Conservation (phyloP, 2,888 invertebrate species). For the Ligdia adustata region DNA sequence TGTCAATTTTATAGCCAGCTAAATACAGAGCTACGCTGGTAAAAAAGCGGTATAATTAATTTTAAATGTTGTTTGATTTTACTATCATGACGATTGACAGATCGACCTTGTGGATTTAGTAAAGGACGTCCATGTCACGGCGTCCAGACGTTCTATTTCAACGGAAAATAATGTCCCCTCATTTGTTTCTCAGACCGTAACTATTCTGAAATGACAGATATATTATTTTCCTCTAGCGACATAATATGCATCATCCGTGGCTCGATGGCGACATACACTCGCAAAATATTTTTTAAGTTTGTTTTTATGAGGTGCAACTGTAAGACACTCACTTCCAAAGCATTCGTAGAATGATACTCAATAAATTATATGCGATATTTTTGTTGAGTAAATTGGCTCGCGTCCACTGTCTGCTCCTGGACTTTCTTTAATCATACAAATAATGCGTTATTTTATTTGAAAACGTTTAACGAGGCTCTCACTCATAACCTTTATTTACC, state of each 20-base stretch:
- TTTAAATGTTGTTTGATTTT: background rate
- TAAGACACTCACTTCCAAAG: slow-evolving; percentile 64
- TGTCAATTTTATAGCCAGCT: too few species aligned
- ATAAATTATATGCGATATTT: slow-evolving; percentile 81
- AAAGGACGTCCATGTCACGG: slow-evolving; percentile 44
- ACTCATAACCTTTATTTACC: slow-evolving; percentile 36
- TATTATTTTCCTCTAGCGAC: slow-evolving; percentile 54
- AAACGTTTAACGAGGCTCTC: slow-evolving; percentile 38
- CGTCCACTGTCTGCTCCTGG: slow-evolving; percentile 67
- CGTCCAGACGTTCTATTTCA: slow-evolving; percentile 48
- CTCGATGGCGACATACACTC: slow-evolving; percentile 53
- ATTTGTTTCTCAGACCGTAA: slow-evolving; percentile 55
- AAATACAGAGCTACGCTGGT: too few species aligned
- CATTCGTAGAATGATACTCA: slow-evolving; percentile 74
- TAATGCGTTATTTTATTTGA: slow-evolving; percentile 56
- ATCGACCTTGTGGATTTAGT: slow-evolving; percentile 28
- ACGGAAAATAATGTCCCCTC: slow-evolving; percentile 52
- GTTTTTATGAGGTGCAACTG: slow-evolving; percentile 80
- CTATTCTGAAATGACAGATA: slow-evolving; percentile 61
- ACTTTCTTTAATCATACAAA: slow-evolving; percentile 60
- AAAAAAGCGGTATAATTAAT: slow-evolving; percentile 3
- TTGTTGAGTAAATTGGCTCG: slow-evolving; percentile 74
- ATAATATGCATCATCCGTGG: slow-evolving; percentile 61
- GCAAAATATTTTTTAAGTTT: slow-evolving; percentile 70
- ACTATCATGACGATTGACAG: slow-evolving; percentile 9